phyloP scores from a whole-genome alignment of 2,797 vertebrate species.

The Orientallactaga sibirica region DNA sequence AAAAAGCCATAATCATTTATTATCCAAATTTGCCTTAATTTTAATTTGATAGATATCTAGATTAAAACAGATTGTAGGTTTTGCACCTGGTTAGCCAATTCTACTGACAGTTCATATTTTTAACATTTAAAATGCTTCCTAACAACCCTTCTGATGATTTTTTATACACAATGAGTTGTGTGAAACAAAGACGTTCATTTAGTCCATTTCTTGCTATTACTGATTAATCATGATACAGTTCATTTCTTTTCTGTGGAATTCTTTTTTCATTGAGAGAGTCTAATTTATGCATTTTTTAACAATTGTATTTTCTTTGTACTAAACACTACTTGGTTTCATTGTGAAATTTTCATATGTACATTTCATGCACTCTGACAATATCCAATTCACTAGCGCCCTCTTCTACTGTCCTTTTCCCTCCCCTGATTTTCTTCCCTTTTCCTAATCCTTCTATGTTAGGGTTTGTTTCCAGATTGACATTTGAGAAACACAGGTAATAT shows the following conservation, averaged over 20 bases:
- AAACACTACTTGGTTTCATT: not conserved
- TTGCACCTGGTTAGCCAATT: constrained; percentile 71
- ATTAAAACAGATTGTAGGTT: constrained; percentile 76
- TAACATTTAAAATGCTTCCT: constrained; percentile 74
- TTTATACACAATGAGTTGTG: constrained; percentile 16
- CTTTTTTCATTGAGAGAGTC: not conserved
- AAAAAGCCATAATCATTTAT: not conserved
- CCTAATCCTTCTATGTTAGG: not conserved
- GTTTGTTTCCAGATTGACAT: not conserved
- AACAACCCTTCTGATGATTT: constrained; percentile 36
- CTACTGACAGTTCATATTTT: constrained; percentile 75
- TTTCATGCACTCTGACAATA: not conserved
- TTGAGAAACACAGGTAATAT: not conserved
- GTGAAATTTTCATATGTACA: not conserved
- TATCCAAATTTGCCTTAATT: constrained; percentile 77
- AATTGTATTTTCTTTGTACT: too few relatives aligned
- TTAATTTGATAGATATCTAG: constrained; percentile 74
- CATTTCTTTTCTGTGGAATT: not conserved
- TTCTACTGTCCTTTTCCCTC: too few relatives aligned
- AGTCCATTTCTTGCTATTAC: constrained; percentile 37
- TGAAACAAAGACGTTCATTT: constrained; percentile 29
- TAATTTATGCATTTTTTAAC: not conserved
- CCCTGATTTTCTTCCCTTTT: not conserved
- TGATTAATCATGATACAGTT: constrained; percentile 6
- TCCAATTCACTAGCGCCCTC: not conserved